These are phyloP conservation scores for Polyploca ridens DNA, from an alignment of 2,888 invertebrate genomes.

Conservation along the genomic window DNA sequence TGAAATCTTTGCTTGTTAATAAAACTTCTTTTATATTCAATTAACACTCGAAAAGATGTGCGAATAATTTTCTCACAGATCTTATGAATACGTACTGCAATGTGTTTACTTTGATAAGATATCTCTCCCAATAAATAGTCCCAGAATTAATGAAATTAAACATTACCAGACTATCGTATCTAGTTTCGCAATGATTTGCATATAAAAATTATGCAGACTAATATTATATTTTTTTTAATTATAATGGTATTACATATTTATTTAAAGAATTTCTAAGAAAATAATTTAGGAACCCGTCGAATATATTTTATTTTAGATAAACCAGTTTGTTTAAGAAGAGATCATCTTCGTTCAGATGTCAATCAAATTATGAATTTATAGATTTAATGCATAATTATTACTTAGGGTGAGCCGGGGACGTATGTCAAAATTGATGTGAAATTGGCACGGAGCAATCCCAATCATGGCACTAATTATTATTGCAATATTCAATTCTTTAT, in stretches of 20 bases:
- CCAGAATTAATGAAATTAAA: not conserved
- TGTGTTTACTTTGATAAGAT: slow-evolving; percentile 21
- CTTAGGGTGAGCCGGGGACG: slow-evolving; percentile 38
- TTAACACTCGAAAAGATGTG: slow-evolving; percentile 51
- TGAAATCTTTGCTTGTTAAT: slow-evolving; percentile 51
- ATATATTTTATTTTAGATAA: slow-evolving; percentile 60
- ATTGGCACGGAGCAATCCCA: slow-evolving; percentile 53
- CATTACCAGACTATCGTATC: not conserved
- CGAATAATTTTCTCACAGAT: slow-evolving; percentile 70
- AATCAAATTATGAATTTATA: slow-evolving; percentile 70
- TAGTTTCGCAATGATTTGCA: not conserved
- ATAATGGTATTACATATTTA: not conserved
- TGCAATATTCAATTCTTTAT: slow-evolving; percentile 55
- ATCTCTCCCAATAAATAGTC: not conserved
- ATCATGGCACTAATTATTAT: slow-evolving; percentile 69
- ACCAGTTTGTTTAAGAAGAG: slow-evolving; percentile 58
- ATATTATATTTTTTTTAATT: not conserved
- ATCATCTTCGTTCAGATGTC: slow-evolving; percentile 59
- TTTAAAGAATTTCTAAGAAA: slow-evolving; percentile 18
- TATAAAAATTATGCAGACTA: not conserved
- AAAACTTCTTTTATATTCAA: slow-evolving; percentile 56
- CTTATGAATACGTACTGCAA: slow-evolving; percentile 40
- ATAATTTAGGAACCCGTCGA: slow-evolving; percentile 24
- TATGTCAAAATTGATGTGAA: slow-evolving; percentile 52
- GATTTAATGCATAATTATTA: slow-evolving; percentile 48